Evolutionary conservation across 2,797 vertebrate genomes (phyloP).

Genomic region (Micromesistius poutassou): DNA sequence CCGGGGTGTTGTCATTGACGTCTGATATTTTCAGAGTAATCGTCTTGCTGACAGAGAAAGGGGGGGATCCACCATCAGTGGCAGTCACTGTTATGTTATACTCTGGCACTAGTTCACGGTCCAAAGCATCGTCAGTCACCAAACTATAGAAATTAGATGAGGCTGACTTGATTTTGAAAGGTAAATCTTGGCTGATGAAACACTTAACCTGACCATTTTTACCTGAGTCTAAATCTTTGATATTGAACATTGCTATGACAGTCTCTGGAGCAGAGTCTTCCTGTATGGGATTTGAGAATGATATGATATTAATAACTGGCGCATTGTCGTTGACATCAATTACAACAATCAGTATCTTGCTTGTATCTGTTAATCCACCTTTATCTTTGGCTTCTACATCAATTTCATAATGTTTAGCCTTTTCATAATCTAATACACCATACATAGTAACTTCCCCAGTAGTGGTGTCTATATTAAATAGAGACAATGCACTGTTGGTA

Average conservation of each 20-base stretch:
- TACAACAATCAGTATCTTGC: slow-evolving; percentile 68
- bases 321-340: slow-evolving; percentile 72
- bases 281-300: slow-evolving; percentile 63
- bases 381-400: slow-evolving; percentile 67
- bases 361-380: slow-evolving; percentile 58
- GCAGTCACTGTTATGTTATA: slow-evolving; percentile 72
- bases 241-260: slow-evolving; percentile 70
- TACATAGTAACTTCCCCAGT: slow-evolving; percentile 49
- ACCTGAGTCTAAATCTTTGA: slow-evolving; percentile 72
- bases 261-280: slow-evolving; percentile 66
- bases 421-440: slow-evolving; percentile 63
- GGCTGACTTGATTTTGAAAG: slow-evolving; percentile 66
- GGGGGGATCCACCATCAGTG: slow-evolving; percentile 63
- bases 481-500: slow-evolving; percentile 27
- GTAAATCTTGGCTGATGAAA: slow-evolving; percentile 54
- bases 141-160: slow-evolving; percentile 69
- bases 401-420: slow-evolving; percentile 58
- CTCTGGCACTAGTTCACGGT: slow-evolving; percentile 63
- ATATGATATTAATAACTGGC: slow-evolving; percentile 72
- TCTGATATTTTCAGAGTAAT: slow-evolving; percentile 66
- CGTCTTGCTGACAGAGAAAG: slow-evolving; percentile 59
- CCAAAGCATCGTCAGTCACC: slow-evolving; percentile 62
- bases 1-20: slow-evolving; percentile 69
- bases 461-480: slow-evolving; percentile 53
- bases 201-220: slow-evolving; percentile 69